Evolutionary conservation across 1,140 invertebrate species (phyloP), one percentile per base, ranked within the genome.

Genomic region (Sweltsa coloradensis): DNA sequence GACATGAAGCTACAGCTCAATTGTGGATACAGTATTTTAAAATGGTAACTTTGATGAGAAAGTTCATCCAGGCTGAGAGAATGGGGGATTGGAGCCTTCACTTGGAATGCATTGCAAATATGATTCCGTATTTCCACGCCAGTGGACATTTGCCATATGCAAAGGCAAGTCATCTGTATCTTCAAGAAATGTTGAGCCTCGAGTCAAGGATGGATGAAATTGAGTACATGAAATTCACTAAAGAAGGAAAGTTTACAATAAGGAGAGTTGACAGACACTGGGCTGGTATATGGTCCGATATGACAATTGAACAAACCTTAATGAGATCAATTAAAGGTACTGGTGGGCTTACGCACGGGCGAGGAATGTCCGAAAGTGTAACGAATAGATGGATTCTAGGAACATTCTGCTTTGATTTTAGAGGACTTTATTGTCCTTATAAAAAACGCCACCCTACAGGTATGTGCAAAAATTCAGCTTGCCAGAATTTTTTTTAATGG

Each of bases 261-360:
- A 21, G 41, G 22, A 26, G 51, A 34, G 47, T 40, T 49, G 50
- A 60, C 31, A 53, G 51, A 21, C 60, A 55, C 42, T 62, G 57
- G 57, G 53, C 48, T 45, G 60, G 60, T 3, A 34, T 59, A 3
- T 60, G 54, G 27, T 19, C 53, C 4, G 51, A 56, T 47, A 49
- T 57, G 45, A 50, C 51, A 9, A 57, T 56, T 26, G 51, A 55
- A 31, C 54, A 55, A 26, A 31, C 24, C 22, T 42, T 54, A 5
- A 54, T 54, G 51, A 31, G 44, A 14, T 53, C 52, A 36, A 40
- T 62, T 31, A 62, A 59, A 46, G 51, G 51, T 11, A 41, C 34
- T 31, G 57, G 55, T 26, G 36, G 36, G 4, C 36, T 37, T 5
- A 37, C 36, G 5, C 36, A 37, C 22, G 36, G 36, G 18, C 36